phyloP scores from a whole-genome alignment of 1,140 invertebrate genomes.

The Ostrea denselamellosa region DNA sequence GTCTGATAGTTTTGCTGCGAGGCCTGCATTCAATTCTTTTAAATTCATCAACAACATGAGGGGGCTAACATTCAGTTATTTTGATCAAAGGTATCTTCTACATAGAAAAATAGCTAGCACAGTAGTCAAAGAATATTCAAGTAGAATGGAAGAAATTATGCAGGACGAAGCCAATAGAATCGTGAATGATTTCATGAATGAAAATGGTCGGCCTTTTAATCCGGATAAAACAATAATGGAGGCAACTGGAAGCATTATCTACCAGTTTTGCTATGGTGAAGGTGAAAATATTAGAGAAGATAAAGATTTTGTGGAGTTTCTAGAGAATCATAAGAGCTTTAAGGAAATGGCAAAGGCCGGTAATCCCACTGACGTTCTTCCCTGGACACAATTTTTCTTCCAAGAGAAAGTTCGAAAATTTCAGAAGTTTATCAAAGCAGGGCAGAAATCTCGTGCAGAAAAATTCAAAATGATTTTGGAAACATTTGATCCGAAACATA shows the following conservation, averaged over 20 bases:
- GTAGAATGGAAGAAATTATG: constrained; percentile 55
- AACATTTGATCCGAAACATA: constrained; percentile 38
- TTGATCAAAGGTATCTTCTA: constrained; percentile 50
- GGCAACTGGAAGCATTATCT: constrained; percentile 57
- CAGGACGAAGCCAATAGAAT: constrained; percentile 50
- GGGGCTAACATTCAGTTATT: constrained; percentile 50
- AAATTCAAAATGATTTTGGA: constrained; percentile 34
- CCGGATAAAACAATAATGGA: constrained; percentile 44
- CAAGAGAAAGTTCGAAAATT: constrained; percentile 27
- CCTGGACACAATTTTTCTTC: constrained; percentile 50
- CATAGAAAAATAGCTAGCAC: constrained; percentile 56
- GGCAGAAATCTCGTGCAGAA: neutral
- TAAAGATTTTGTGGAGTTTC: constrained; percentile 42
- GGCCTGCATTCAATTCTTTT: constrained; percentile 57
- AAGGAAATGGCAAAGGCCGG: constrained; percentile 46
- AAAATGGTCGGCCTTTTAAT: constrained; percentile 49
- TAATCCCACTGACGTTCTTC: constrained; percentile 56
- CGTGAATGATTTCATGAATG: constrained; percentile 33
- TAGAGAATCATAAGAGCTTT: constrained; percentile 47
- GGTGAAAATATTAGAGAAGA: constrained; percentile 53
- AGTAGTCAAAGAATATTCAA: constrained; percentile 52
- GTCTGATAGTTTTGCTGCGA: constrained; percentile 60
- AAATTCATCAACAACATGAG: constrained; percentile 37
- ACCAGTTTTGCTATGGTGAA: constrained; percentile 57
- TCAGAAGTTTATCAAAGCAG: neutral